These are phyloP conservation scores for Troides aeacus DNA, from an alignment of 2,888 invertebrate genomes.

Conservation along the genomic window DNA sequence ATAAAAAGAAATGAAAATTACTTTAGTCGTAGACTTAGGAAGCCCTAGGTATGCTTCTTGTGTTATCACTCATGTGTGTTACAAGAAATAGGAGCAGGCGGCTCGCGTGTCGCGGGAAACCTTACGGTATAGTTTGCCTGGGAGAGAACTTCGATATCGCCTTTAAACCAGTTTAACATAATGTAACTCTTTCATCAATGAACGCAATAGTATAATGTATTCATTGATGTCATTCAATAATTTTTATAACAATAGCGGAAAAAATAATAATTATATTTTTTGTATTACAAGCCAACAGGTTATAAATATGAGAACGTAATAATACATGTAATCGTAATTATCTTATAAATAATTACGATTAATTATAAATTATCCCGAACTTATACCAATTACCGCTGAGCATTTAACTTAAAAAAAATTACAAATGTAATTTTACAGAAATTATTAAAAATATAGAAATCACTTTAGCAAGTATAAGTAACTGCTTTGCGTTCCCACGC, in stretches of 20 bases:
- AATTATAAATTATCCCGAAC: too few species aligned
- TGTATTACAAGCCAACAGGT: too few species aligned
- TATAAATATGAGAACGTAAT: too few species aligned
- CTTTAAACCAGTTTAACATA: conserved; percentile 16
- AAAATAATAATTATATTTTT: conserved; percentile 9
- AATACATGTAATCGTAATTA: too few species aligned
- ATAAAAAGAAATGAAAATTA: not conserved
- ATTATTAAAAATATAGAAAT: not conserved
- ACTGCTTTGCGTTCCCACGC: conserved; percentile 65
- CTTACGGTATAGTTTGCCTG: conserved; percentile 38
- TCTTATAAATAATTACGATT: too few species aligned
- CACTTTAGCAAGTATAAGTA: not conserved
- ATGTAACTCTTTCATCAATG: not conserved
- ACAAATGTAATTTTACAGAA: not conserved
- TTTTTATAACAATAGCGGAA: not conserved
- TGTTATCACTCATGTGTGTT: conserved; percentile 55
- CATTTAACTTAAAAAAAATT: not conserved
- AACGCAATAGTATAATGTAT: not conserved
- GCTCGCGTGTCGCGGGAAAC: conserved; percentile 55
- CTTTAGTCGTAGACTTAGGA: conserved; percentile 35
- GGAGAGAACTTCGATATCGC: conserved; percentile 40
- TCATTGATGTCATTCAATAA: not conserved
- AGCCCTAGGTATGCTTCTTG: conserved; percentile 53
- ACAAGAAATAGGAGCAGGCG: conserved; percentile 41
- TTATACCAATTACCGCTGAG: not conserved